Evolutionary conservation across 2,113 vertebrate species (phyloP).

Genomic region (Neogobius melanostomus): DNA sequence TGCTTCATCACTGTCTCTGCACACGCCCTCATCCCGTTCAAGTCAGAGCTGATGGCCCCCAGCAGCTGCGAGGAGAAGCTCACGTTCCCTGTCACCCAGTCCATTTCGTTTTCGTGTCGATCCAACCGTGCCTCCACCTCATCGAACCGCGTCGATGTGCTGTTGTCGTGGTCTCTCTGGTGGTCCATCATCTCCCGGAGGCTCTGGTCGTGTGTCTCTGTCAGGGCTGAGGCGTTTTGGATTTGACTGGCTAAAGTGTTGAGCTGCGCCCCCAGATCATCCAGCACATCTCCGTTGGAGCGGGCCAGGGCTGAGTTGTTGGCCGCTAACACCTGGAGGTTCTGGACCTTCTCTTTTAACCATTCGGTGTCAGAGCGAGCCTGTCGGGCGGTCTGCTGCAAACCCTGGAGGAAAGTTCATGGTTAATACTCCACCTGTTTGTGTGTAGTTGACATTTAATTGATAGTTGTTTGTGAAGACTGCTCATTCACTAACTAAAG

Average conservation of each 20-base stretch:
- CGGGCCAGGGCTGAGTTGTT: slow-evolving; percentile 90
- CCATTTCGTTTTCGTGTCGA: slow-evolving; percentile 84
- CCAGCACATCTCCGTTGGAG: slow-evolving; percentile 89
- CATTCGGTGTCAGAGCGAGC: slow-evolving; percentile 86
- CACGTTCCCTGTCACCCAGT: slow-evolving; percentile 89
- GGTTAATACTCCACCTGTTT: background rate
- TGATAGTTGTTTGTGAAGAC: too few species aligned
- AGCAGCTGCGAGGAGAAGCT: slow-evolving; percentile 91
- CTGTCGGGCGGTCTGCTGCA: slow-evolving; percentile 90
- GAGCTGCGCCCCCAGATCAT: slow-evolving; percentile 89
- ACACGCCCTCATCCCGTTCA: slow-evolving; percentile 91
- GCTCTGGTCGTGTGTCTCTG: slow-evolving; percentile 86
- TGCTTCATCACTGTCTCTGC: slow-evolving; percentile 88
- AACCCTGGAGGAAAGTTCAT: slow-evolving; percentile 62
- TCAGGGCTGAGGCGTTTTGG: slow-evolving; percentile 85
- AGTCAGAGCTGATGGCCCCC: slow-evolving; percentile 84
- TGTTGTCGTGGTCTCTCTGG: slow-evolving; percentile 87
- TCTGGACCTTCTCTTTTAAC: slow-evolving; percentile 93
- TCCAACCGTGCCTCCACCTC: slow-evolving; percentile 86
- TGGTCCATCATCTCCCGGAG: slow-evolving; percentile 90
- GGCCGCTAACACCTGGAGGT: slow-evolving; percentile 85
- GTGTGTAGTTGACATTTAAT: too few species aligned
- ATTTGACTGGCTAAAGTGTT: slow-evolving; percentile 85
- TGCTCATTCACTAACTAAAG: too few species aligned
- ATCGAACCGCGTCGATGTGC: slow-evolving; percentile 85